Conservation (phyloP, 2,888 invertebrate genomes). For the Ichneumon xanthorius region DNA sequence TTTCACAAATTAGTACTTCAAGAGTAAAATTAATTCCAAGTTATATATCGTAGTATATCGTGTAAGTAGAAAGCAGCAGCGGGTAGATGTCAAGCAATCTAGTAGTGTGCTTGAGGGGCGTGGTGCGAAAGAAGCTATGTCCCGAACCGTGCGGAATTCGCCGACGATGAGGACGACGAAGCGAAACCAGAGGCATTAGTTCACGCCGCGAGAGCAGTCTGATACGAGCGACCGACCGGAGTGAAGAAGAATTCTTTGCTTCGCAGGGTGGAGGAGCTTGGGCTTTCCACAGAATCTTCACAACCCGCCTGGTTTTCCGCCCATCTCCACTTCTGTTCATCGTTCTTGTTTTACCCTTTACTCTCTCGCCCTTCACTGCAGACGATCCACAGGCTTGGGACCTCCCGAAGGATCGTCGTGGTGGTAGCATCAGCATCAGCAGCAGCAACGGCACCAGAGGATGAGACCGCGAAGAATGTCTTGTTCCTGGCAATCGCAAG, state of each 20-base stretch:
- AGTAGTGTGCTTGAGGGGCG: neutral
- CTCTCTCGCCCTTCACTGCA: slow-evolving; percentile 4
- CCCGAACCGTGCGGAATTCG: slow-evolving; percentile 55
- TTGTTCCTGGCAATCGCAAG: slow-evolving; percentile 78
- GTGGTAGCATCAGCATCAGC: slow-evolving; percentile 18
- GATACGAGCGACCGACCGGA: slow-evolving; percentile 41
- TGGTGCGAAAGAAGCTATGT: slow-evolving; percentile 43
- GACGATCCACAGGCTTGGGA: slow-evolving; percentile 38
- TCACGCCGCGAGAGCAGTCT: slow-evolving; percentile 43
- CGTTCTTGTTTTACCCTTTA: slow-evolving; percentile 12
- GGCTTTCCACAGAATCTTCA: slow-evolving; percentile 37
- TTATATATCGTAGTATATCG: neutral
- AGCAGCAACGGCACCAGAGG: slow-evolving; percentile 59
- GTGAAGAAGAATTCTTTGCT: slow-evolving; percentile 56
- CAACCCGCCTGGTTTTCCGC: slow-evolving; percentile 13
- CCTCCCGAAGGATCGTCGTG: slow-evolving; percentile 62
- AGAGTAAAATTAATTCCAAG: slow-evolving; percentile 41
- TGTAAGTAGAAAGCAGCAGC: neutral
- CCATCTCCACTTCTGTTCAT: slow-evolving; percentile 21
- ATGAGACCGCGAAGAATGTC: slow-evolving; percentile 78
- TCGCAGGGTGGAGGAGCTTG: slow-evolving; percentile 18
- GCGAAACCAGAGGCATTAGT: slow-evolving; percentile 50
- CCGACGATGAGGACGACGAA: slow-evolving; percentile 26
- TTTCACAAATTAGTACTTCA: neutral
- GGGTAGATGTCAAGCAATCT: slow-evolving; percentile 42